Percentiles rank a stretch among this genome's conserved stretches.
Evolutionary conservation across 2,113 vertebrate genomes (phyloP).

Genomic region (Paramisgurnus dabryanus): DNA sequence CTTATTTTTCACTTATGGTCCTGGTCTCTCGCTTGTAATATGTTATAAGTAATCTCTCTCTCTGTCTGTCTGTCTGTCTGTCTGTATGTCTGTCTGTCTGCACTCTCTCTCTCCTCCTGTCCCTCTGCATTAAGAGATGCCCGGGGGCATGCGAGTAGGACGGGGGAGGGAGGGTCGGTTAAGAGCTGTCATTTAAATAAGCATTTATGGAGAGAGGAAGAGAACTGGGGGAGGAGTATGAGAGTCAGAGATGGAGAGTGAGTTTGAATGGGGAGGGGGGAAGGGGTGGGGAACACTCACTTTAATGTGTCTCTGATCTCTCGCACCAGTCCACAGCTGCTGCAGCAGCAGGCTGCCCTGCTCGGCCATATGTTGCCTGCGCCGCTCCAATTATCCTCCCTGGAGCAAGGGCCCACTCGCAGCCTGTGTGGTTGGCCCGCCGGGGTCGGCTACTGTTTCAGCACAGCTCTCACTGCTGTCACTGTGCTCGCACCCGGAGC

Average conservation of each 20-base stretch:
- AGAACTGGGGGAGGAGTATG: constrained; percentile 60
- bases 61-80: constrained; percentile 32
- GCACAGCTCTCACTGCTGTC: constrained; percentile 74
- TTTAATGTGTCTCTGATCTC: constrained; percentile 79
- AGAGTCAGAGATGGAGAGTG: constrained; percentile 58
- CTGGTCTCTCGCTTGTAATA: too few species aligned
- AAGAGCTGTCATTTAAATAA: constrained; percentile 75
- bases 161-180: constrained; percentile 64
- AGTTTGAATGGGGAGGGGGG: constrained; percentile 55
- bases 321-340: constrained; percentile 89
- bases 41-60: constrained; percentile 26
- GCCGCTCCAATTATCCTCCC: constrained; percentile 87
- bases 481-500: constrained; percentile 48
- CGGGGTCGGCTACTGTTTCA: constrained; percentile 75
- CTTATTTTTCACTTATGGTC: too few species aligned
- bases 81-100: constrained; percentile 40
- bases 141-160: constrained; percentile 67
- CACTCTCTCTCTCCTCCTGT: constrained; percentile 55
- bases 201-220: constrained; percentile 63
- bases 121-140: constrained; percentile 69
- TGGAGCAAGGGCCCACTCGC: constrained; percentile 59
- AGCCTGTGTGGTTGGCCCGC: constrained; percentile 66
- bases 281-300: constrained; percentile 63
- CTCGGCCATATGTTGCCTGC: constrained; percentile 86
- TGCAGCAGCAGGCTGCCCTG: constrained; percentile 88